Conservation (phyloP, 1,140 invertebrate genomes). For the Neocloeon triangulifer region DNA sequence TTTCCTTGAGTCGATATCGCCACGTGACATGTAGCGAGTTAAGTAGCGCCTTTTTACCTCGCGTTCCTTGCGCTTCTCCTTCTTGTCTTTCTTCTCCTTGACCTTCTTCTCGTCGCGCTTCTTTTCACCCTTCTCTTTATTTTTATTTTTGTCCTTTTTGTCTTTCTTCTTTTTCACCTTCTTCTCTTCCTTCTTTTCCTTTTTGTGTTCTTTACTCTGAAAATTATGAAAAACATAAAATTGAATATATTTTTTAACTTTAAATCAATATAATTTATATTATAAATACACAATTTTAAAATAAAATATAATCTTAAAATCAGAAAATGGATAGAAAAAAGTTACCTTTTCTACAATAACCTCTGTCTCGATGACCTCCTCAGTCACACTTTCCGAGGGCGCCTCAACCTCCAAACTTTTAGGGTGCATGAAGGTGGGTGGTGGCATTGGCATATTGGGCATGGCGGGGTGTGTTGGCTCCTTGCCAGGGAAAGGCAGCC, state of each 20-base stretch:
- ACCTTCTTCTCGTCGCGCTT: conserved; percentile 28
- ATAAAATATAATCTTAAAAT: too few relatives aligned
- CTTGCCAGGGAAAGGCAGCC: conserved; percentile 15
- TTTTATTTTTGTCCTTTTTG: conserved; percentile 31
- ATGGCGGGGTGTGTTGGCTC: conserved; percentile 22
- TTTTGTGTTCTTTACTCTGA: conserved; percentile 44
- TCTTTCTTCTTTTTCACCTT: conserved; percentile 51
- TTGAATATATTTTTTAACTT: too few relatives aligned
- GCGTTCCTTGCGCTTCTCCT: conserved; percentile 33
- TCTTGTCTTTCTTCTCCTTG: conserved; percentile 27
- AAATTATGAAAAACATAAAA: too few relatives aligned
- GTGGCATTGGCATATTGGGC: conserved; percentile 20
- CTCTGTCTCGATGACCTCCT: conserved; percentile 18
- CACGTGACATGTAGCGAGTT: too few relatives aligned
- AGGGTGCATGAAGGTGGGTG: conserved; percentile 16
- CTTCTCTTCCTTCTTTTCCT: conserved; percentile 43
- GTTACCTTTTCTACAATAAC: conserved; percentile 1
- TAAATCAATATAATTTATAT: too few relatives aligned
- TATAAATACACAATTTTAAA: too few relatives aligned
- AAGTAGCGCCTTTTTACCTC: conserved; percentile 17
- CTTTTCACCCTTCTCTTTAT: conserved; percentile 25
- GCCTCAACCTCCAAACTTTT: conserved; percentile 5
- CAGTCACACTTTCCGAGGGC: too few relatives aligned
- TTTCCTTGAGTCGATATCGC: too few relatives aligned
- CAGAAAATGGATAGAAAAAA: not conserved